A percentile compares a stretch with the other conserved stretches of the same genome.
phyloP scores from a whole-genome alignment of 1,140 invertebrate species.

The Apis cerana region DNA sequence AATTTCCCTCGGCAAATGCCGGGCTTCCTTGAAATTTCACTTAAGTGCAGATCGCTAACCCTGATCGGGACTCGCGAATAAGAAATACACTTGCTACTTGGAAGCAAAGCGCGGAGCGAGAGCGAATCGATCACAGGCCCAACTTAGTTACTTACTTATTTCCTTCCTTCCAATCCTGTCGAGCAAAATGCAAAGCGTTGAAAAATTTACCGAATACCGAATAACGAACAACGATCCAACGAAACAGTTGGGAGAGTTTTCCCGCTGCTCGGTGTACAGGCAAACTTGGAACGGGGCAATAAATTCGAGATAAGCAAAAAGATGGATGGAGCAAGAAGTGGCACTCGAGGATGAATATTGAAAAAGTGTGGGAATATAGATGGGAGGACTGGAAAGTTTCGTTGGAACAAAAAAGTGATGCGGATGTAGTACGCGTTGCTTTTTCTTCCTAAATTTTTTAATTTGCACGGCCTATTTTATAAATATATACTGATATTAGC shows the following conservation, averaged over 20 bases:
- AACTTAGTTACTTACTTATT: too few species aligned
- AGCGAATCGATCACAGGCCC: constrained; percentile 50
- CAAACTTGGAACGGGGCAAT: background rate
- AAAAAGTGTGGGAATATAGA: background rate
- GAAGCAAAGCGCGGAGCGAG: constrained; percentile 10
- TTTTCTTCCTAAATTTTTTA: too few species aligned
- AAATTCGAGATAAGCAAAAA: background rate
- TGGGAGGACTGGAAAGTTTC: background rate
- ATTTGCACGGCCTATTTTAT: too few species aligned
- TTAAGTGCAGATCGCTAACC: background rate
- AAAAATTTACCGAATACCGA: background rate
- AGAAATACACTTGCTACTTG: constrained; percentile 32
- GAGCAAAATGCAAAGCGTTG: constrained; percentile 23
- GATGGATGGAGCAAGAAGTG: background rate
- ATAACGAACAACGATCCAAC: background rate
- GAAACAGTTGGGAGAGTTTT: background rate
- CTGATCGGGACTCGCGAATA: background rate
- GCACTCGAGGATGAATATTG: background rate
- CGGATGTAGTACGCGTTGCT: background rate
- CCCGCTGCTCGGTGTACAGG: background rate
- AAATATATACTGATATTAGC: too few species aligned
- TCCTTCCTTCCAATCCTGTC: background rate
- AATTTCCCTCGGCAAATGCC: background rate
- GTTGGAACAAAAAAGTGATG: background rate
- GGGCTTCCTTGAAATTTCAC: constrained; percentile 36